Conservation (phyloP, 1,140 invertebrate species). For the Drosophila nebulosa region DNA sequence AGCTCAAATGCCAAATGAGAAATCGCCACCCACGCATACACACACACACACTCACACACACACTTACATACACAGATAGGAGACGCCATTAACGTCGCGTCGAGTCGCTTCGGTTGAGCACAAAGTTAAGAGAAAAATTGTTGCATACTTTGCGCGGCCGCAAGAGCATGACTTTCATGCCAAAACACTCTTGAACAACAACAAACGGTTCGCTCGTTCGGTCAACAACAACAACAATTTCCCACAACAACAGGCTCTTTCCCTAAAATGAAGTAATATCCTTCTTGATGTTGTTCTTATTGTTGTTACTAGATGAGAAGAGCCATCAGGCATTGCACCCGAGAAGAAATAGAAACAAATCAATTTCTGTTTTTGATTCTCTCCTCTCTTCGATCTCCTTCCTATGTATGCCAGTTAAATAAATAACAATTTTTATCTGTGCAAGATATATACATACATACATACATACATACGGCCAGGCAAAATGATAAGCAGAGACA, state of each 20-base stretch:
- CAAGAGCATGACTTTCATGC: constrained; percentile 45
- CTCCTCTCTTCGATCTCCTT: too few species aligned
- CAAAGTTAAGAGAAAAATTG: constrained; percentile 61
- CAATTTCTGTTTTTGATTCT: constrained; percentile 26
- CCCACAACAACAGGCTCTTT: constrained; percentile 16
- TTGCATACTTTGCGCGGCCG: constrained; percentile 68
- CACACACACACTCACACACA: constrained; percentile 8
- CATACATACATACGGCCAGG: neutral
- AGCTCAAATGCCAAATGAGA: constrained; percentile 61
- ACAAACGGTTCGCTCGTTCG: neutral
- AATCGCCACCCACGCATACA: constrained; percentile 7
- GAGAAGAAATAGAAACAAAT: constrained; percentile 13
- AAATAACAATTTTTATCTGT: too few species aligned
- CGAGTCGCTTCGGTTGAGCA: constrained; percentile 24
- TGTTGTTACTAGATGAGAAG: neutral
- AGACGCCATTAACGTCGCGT: constrained; percentile 25
- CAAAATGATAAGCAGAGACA: constrained; percentile 45
- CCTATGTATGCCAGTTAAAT: too few species aligned
- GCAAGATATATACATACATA: neutral
- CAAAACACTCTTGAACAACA: constrained; percentile 25
- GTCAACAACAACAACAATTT: constrained; percentile 45
- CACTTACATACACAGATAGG: neutral
- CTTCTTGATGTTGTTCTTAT: neutral
- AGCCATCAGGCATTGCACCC: neutral
- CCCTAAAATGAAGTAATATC: constrained; percentile 45